Evolutionary conservation across 2,888 invertebrate genomes (phyloP).

Genomic region (Athalia cordata): DNA sequence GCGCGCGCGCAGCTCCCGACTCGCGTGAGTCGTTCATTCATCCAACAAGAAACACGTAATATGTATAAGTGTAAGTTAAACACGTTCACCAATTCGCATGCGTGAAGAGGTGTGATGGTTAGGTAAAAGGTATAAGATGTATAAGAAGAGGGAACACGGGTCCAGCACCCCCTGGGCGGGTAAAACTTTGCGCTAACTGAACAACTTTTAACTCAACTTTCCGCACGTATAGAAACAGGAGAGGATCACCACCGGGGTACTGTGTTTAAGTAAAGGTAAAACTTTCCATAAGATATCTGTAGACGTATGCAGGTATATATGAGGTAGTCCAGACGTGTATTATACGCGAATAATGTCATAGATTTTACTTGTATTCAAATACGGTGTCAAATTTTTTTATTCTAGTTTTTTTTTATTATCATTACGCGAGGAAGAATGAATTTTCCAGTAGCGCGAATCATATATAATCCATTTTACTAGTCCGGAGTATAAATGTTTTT

Average conservation of each 20-base stretch:
- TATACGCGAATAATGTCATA: no score
- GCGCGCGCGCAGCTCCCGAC: background rate
- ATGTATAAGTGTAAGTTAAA: background rate
- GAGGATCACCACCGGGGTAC: background rate
- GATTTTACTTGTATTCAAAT: no score
- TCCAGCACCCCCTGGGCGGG: no score
- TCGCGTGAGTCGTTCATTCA: background rate
- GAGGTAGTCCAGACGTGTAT: background rate
- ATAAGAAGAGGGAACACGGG: no score
- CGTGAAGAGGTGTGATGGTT: no score
- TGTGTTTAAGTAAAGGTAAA: background rate
- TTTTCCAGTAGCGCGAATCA: no score
- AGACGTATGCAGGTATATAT: background rate
- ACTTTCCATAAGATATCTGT: background rate
- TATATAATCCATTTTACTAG: no score
- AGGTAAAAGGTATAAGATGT: no score
- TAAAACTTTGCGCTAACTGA: background rate
- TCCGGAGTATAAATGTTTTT: no score
- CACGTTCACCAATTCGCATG: background rate
- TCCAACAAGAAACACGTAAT: background rate
- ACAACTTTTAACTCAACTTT: background rate
- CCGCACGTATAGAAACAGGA: background rate
- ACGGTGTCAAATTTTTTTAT: no score
- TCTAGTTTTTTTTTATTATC: no score
- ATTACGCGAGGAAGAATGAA: no score